Evolutionary conservation across 2,888 invertebrate species (phyloP), one percentile per base, ranked within the genome.

Genomic region (Heterodera filipjevi): DNA sequence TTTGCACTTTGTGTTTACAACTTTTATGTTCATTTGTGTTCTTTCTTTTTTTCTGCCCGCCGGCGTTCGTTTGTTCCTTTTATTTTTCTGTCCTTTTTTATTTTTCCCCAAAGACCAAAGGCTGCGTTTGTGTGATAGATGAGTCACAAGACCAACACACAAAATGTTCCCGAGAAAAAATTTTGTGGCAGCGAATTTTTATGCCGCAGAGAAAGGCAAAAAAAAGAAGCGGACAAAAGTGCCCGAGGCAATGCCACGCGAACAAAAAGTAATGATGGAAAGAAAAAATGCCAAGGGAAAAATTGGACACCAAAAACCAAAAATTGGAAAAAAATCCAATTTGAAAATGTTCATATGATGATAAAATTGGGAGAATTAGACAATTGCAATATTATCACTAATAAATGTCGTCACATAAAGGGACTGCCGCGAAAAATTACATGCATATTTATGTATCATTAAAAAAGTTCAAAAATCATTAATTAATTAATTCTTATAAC

Each of bases 1-100:
- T 68, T 68, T 68, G 68, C 68, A 68, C 68, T 68, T 68, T 68
- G 16, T 68, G 68, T 68, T 68, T 68, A 68, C 68, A 27, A 32
- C 32, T n/a, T 39, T 39, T 39, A 27, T 66, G 10, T 19, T 33
- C 66, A n/a, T n/a, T n/a, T n/a, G n/a, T n/a, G n/a, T n/a, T n/a
- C n/a, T n/a, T 12, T 30, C 32, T 27, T 35, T 68, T 10, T 35
- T 35, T 19, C 14, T 27, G 32, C 10, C 12, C 3, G 12, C 66
- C 66, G 66, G n/a, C 30, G 22, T 66, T 16, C 30, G 22, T 68
- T 68, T 68, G 1, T 68, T 68, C 14, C 66, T 33, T 66, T 68
- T 68, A 6, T 68, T 68, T 14, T 30, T 33, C 30, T 33, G n/a
- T 2, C 27, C 27, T 35, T 16, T 35, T 32, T 35, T 3, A 8